These are phyloP conservation scores for Electrona antarctica DNA, from an alignment of 2,113 vertebrate species.

Conservation along the genomic window DNA sequence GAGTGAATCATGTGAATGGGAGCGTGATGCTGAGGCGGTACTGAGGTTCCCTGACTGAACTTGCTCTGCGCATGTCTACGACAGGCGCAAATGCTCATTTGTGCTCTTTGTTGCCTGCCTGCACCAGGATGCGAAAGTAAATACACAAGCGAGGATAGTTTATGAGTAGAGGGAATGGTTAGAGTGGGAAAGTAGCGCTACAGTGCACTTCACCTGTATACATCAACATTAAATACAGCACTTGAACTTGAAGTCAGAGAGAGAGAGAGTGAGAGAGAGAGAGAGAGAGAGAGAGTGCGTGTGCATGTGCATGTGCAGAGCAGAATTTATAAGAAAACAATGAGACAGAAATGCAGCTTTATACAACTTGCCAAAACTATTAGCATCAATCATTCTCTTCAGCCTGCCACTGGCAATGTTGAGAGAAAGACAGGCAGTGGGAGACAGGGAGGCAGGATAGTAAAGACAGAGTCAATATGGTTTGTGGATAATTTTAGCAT, in stretches of 20 bases:
- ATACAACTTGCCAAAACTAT: not conserved
- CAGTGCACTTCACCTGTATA: constrained; percentile 33
- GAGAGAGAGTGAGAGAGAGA: constrained; percentile 8
- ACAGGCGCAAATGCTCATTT: constrained; percentile 52
- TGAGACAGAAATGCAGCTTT: constrained; percentile 4
- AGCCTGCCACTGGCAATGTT: too few species aligned
- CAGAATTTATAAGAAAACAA: not conserved
- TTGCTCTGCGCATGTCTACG: too few species aligned
- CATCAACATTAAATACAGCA: constrained; percentile 19
- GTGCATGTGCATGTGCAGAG: not conserved
- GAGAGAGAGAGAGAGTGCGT: not conserved
- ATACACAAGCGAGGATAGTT: constrained; percentile 51
- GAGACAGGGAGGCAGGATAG: not conserved
- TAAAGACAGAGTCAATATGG: not conserved
- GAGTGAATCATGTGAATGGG: too few species aligned
- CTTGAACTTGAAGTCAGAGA: constrained; percentile 1
- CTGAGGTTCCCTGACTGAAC: too few species aligned
- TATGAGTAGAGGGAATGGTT: constrained; percentile 21
- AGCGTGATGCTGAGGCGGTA: too few species aligned
- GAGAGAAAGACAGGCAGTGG: not conserved
- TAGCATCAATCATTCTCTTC: too few species aligned
- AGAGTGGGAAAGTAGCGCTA: constrained; percentile 20
- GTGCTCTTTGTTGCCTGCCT: constrained; percentile 41
- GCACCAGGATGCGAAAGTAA: constrained; percentile 46
- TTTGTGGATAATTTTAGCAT: constrained; percentile 41